Evolutionary conservation across 2,797 vertebrate species (phyloP), one percentile per base, ranked within the genome.

Genomic region (Prionace glauca): DNA sequence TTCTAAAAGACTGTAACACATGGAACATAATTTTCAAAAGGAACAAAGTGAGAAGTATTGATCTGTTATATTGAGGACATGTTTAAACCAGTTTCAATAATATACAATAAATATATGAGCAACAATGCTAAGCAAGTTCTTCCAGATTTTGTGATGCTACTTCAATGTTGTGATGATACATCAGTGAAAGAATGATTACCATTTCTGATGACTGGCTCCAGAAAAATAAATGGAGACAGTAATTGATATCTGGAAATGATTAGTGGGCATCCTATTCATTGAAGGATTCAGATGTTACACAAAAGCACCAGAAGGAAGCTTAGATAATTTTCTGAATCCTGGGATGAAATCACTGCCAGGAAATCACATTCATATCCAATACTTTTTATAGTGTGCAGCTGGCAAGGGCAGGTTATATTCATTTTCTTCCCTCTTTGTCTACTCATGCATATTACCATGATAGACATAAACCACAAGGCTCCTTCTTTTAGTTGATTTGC

Each of bases 251-350:
- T 72, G 41, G 45, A 26, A 74, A 26, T 74, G 45, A 72, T 94
- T 94, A n/a, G 1, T 24, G 56, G 9, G 29, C 29, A 32, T 1
- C 29, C 41, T 12, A 50, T 24, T 50, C 71, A 56, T 60, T 20
- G 45, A 94, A 56, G 5, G 41, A 56, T 77, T 94, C 45, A 56
- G 45, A 74, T 77, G 45, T 74, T 56, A 14, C 11, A 94, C 72
- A 74, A 74, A 69, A 36, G 18, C 62, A 92, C 62, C 62, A 67
- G 90, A 92, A 92, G 22, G 69, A 72, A 94, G 24, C 93, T 94
- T 71, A 74, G 62, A 94, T 41, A 72, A 56, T 56, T 7, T 74
- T 74, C 71, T 92, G 90, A 67, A 92, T 65, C 62, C 41, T 29
- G 24, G 45, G 71, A 77, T 74, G 26, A 56, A 56, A 94, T 94